Evolutionary conservation across 1,140 invertebrate genomes (phyloP).

Genomic region (Drosophila bipectinata): DNA sequence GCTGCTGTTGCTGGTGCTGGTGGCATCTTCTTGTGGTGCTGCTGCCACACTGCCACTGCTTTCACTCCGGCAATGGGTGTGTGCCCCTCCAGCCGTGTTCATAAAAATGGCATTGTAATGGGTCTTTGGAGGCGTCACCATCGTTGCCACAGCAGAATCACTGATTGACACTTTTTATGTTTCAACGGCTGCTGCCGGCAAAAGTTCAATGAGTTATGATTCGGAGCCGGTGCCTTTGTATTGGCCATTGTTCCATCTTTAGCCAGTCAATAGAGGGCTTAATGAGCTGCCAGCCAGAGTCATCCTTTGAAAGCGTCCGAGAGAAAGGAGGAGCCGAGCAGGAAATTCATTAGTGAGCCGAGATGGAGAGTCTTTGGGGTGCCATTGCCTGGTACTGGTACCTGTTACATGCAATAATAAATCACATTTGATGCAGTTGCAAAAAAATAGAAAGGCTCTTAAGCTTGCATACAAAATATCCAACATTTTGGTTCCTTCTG

Average conservation of each 20-base stretch:
- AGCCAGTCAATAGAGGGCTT: slow-evolving; percentile 46
- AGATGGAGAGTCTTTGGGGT: slow-evolving; percentile 11
- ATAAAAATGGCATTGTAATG: slow-evolving; percentile 63
- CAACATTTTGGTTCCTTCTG: too few species aligned
- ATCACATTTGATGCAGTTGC: slow-evolving; percentile 27
- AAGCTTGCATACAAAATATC: too few species aligned
- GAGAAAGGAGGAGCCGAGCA: slow-evolving; percentile 8
- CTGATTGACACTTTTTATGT: slow-evolving; percentile 77
- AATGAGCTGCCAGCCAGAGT: slow-evolving; percentile 63
- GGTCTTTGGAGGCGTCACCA: slow-evolving; percentile 43
- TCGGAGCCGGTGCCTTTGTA: slow-evolving; percentile 39
- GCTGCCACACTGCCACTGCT: not conserved
- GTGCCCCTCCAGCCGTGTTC: slow-evolving; percentile 22
- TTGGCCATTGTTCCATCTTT: slow-evolving; percentile 59
- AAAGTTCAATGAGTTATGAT: slow-evolving; percentile 79
- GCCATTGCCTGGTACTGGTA: slow-evolving; percentile 30
- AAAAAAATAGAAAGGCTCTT: too few species aligned
- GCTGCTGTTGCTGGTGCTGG: slow-evolving; percentile 28
- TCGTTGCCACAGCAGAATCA: slow-evolving; percentile 42
- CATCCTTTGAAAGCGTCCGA: slow-evolving; percentile 27
- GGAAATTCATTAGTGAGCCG: slow-evolving; percentile 65
- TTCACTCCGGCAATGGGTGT: not conserved
- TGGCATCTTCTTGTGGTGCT: slow-evolving; percentile 23
- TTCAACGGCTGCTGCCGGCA: slow-evolving; percentile 42
- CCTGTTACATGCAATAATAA: slow-evolving; percentile 68